These are phyloP conservation scores for Lycorma delicatula DNA, from an alignment of 1,140 invertebrate species.

Conservation along the genomic window DNA sequence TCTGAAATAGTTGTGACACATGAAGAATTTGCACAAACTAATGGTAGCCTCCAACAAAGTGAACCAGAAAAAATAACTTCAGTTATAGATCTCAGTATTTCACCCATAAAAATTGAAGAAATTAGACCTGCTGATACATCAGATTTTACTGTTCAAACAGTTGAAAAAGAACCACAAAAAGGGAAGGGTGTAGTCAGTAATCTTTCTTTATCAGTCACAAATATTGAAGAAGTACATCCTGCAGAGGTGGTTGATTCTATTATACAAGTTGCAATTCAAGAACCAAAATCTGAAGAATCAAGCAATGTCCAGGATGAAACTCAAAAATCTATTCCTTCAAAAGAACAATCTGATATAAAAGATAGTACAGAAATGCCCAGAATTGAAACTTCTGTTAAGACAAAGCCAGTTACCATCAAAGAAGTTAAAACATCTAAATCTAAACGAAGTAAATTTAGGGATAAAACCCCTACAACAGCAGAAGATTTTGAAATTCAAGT, in stretches of 20 bases:
- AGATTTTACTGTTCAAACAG: background rate
- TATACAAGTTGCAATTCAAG: background rate
- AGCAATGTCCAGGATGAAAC: too few species aligned
- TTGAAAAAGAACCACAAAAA: background rate
- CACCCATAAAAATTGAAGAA: background rate
- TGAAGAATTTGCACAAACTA: constrained; percentile 30
- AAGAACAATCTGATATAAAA: too few species aligned
- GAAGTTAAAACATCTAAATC: background rate
- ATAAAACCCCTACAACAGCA: background rate
- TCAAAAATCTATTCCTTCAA: too few species aligned
- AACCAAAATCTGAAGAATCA: too few species aligned
- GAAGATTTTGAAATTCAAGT: constrained; percentile 14
- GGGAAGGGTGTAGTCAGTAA: background rate
- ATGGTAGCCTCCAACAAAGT: background rate
- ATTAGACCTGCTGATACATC: constrained; percentile 9
- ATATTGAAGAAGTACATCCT: background rate
- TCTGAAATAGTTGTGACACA: constrained; percentile 30
- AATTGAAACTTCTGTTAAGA: background rate
- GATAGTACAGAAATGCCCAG: too few species aligned
- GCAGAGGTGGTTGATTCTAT: background rate
- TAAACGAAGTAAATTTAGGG: background rate
- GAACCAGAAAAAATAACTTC: background rate
- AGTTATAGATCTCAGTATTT: background rate
- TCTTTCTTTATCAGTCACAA: background rate
- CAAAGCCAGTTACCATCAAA: background rate